These are phyloP conservation scores for Eupithecia subfuscata DNA, from an alignment of 2,888 invertebrate species.

Conservation along the genomic window DNA sequence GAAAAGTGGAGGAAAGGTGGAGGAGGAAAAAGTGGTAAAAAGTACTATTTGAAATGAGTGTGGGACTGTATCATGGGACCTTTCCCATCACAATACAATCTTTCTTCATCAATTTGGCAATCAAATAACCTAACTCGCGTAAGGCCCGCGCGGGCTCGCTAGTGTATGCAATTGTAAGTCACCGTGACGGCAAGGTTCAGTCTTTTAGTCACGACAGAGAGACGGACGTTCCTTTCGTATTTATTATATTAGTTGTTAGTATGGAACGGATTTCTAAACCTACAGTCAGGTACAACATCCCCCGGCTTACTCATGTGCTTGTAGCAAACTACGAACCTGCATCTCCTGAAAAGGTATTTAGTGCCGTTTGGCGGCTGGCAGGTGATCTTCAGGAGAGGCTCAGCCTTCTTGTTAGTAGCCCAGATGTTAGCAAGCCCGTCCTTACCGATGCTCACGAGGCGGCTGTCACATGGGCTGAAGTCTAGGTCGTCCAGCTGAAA, in stretches of 20 bases:
- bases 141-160: background rate
- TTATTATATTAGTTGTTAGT: background rate
- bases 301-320: background rate
- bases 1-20: too few species aligned
- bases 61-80: too few species aligned
- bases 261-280: background rate
- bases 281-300: background rate
- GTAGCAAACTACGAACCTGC: slow-evolving; percentile 75
- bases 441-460: slow-evolving; percentile 93
- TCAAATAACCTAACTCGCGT: background rate
- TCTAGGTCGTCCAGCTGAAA: slow-evolving; percentile 93
- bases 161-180: background rate
- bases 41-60: too few species aligned
- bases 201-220: background rate
- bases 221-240: background rate
- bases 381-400: slow-evolving; percentile 87
- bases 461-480: slow-evolving; percentile 91
- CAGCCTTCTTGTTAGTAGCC: slow-evolving; percentile 80
- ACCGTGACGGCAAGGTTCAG: background rate
- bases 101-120: background rate
- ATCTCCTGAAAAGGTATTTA: slow-evolving; percentile 93
- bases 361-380: slow-evolving; percentile 90
- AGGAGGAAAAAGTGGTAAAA: too few species aligned
- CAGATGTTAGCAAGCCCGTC: slow-evolving; percentile 94
- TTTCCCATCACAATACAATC: too few species aligned